Evolutionary conservation across 2,797 vertebrate species (phyloP), one percentile per base, ranked within the genome.

Genomic region (Nasua narica): DNA sequence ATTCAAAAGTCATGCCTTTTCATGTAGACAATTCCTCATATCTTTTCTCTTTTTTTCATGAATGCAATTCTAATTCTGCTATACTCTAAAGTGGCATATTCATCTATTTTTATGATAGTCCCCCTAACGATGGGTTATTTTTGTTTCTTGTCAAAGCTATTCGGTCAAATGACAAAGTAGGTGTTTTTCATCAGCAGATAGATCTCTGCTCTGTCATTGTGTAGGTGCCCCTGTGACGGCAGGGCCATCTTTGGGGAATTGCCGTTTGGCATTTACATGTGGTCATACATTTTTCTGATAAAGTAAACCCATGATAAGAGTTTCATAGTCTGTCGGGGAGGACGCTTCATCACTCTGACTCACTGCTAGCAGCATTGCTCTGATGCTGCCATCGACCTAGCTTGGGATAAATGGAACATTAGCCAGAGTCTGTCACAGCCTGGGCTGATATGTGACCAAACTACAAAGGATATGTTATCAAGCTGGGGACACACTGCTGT

Each of bases 391-490:
- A 7, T 87, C n/a, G 50, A 21, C 67, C 46, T 46, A 67, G 40
- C 7, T 3, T 72, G 65, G 48, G 82, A 18, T 93, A 96, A 97
- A 78, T 29, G 92, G 29, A 87, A 27, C 82, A 92, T 96, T 93
- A 95, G 40, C 77, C 69, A 89, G 27, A 25, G 89, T 96, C 81
- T 88, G 29, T 67, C 91, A 11, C 0, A 2, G 35, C 32, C 77
- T 93, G 4, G 14, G 15, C 74, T 79, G 60, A 5, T 81, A 92
- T 86, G 79, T 97, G 94, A 95, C 65, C 79, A 79, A 72, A 96
- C 74, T 94, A 76, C 25, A 86, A 94, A 97, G 35, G 46, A 2
- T 29, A 50, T 76, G 11, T 60, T 93, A 7, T 76, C 54, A 79
- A 72, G 56, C 43, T 87, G 92, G 87, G 43, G 70, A 35, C 48